Base-by-base conservation (phyloP, 2,888 invertebrate genomes). In the Melipona bicolor region DNA sequence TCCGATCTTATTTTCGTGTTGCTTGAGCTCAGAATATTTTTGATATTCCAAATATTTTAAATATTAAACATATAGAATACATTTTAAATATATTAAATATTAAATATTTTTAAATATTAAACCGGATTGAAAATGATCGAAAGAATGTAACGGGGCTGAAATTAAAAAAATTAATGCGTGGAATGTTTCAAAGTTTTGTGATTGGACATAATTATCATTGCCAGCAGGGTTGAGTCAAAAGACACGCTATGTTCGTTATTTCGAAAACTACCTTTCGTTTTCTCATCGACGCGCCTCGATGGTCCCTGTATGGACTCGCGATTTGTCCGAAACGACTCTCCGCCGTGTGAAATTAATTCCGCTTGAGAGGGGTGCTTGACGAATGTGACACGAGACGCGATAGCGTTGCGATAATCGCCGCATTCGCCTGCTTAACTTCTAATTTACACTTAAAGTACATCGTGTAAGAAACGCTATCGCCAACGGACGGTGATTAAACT, bases 341-440 rank as follows among this genome's bases (percentile, higher is more conserved):
- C 6, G 1, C 15, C 36, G 64, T 64, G 21, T 36, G 21, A n/a
- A 65, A 65, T 65, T 65, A 65, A 65, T 65, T 65, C 36, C 36
- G 21, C 64, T 36, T 36, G 36, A 36, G 36, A 36, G 21, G 36
- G 32, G 15, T 15, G 64, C n/a, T n/a, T n/a, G 64, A 65, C 64
- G 76, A 65, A 36, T 65, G 64, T 36, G 64, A 65, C 36, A 65
- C 36, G 64, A 65, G n/a, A 65, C n/a, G 15, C 64, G 64, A 65
- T 36, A 21, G 64, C 64, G 15, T 59, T 11, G 4, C 24, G 4
- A 13, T 36, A 36, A 65, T 65, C 36, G 36, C 64, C 36, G 11
- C 64, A 15, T n/a, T 65, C 64, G 21, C 6, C n/a, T 65, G 21
- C n/a, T 65, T 65, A 65, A 65, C 36, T 65, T n/a, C 64, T 36